A percentile compares a stretch with the other conserved stretches of the same genome.
These are phyloP conservation scores for Camelus dromedarius DNA, from an alignment of 2,113 vertebrate species.

Conservation along the genomic window DNA sequence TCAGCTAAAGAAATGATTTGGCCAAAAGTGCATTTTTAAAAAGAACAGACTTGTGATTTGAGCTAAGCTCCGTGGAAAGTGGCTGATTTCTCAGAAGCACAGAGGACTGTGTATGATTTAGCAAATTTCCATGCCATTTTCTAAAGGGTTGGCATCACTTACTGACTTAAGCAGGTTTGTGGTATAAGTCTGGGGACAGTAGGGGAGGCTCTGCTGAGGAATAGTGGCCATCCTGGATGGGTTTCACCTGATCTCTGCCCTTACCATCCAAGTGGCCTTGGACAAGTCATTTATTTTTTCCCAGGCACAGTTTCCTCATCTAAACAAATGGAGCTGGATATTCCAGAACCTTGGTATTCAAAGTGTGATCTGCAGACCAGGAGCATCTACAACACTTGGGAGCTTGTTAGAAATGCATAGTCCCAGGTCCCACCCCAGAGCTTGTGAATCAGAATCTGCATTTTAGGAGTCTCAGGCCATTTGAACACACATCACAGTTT, in stretches of 20 bases:
- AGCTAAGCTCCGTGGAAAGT: not conserved
- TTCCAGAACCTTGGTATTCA: not conserved
- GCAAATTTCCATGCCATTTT: not conserved
- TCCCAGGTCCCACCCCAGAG: not conserved
- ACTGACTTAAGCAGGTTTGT: not conserved
- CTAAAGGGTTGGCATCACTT: not conserved
- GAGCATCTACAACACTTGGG: not conserved
- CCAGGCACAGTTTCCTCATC: not conserved
- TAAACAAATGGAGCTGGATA: not conserved
- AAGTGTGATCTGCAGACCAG: not conserved
- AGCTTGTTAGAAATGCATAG: not conserved
- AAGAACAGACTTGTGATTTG: constrained; percentile 4
- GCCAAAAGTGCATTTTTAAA: not conserved
- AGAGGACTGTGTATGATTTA: not conserved
- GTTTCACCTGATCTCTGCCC: not conserved
- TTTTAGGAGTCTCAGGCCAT: not conserved
- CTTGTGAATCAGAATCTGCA: not conserved
- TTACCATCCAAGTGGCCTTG: not conserved
- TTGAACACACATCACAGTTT: not conserved
- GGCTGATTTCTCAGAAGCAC: not conserved
- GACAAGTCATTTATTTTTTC: not conserved
- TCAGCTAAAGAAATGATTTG: constrained; percentile 11
- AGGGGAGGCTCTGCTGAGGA: not conserved
- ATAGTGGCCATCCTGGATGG: not conserved
- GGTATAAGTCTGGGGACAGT: not conserved